phyloP scores from a whole-genome alignment of 2,888 invertebrate species.

The Rhagonycha fulva region DNA sequence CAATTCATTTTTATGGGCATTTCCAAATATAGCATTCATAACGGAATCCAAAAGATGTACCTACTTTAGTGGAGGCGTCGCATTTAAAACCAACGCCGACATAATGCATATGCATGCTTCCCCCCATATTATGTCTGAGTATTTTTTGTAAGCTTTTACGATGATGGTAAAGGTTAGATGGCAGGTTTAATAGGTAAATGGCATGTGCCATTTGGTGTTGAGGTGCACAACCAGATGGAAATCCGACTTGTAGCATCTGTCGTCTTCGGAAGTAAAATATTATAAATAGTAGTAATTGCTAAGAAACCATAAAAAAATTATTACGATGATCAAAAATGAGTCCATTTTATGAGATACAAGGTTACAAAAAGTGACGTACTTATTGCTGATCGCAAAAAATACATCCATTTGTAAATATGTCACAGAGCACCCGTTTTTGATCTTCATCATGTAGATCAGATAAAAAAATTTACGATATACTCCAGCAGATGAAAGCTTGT shows the following conservation, averaged over 20 bases:
- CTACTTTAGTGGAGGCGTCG: background rate
- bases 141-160: background rate
- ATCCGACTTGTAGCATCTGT: conserved; percentile 19
- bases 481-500: background rate
- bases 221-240: conserved; percentile 22
- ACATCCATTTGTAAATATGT: background rate
- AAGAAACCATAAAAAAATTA: background rate
- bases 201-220: conserved; percentile 36
- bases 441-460: background rate
- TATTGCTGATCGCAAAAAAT: background rate
- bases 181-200: conserved; percentile 31
- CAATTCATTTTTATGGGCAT: background rate
- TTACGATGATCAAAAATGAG: background rate
- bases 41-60: background rate
- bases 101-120: conserved; percentile 10
- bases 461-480: background rate
- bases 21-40: background rate
- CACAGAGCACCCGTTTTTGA: background rate
- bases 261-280: background rate
- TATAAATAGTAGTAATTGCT: background rate
- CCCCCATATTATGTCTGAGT: conserved; percentile 6
- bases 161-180: conserved; percentile 22
- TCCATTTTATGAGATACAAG: background rate
- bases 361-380: background rate
- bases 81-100: background rate